These are phyloP conservation scores for Gambusia holbrooki DNA, from an alignment of 2,113 vertebrate species.

Conservation along the genomic window DNA sequence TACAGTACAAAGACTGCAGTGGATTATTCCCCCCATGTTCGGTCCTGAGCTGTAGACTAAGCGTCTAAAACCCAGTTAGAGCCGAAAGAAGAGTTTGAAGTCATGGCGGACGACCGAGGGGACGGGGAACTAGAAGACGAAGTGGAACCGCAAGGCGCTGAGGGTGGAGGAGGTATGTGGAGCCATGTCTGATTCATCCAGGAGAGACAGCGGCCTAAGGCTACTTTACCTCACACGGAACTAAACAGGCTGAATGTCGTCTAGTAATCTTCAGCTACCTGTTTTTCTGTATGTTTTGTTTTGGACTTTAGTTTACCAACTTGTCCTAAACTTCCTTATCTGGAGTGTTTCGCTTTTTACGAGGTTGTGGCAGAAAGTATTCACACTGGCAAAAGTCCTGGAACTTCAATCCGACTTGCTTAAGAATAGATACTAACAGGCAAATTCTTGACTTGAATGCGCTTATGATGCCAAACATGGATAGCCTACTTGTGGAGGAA, in stretches of 20 bases:
- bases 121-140: constrained; percentile 2
- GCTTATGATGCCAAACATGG: too few species aligned
- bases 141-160: constrained; percentile 59
- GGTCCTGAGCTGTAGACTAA: neutral
- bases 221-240: neutral
- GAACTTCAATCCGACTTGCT: too few species aligned
- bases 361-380: too few species aligned
- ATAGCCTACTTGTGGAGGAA: too few species aligned
- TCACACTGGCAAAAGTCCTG: too few species aligned
- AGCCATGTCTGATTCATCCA: neutral
- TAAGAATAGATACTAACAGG: too few species aligned
- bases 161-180: constrained; percentile 74
- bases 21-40: neutral
- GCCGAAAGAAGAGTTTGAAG: neutral
- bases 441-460: too few species aligned
- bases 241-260: neutral
- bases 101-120: constrained; percentile 66
- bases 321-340: too few species aligned
- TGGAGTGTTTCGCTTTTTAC: too few species aligned
- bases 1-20: too few species aligned
- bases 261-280: neutral
- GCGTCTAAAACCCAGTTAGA: neutral
- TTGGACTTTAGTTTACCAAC: neutral
- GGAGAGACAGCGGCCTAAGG: neutral
- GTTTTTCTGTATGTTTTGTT: neutral